Evolutionary conservation across 2,888 invertebrate species (phyloP).

Genomic region (Leptothorax acervorum): DNA sequence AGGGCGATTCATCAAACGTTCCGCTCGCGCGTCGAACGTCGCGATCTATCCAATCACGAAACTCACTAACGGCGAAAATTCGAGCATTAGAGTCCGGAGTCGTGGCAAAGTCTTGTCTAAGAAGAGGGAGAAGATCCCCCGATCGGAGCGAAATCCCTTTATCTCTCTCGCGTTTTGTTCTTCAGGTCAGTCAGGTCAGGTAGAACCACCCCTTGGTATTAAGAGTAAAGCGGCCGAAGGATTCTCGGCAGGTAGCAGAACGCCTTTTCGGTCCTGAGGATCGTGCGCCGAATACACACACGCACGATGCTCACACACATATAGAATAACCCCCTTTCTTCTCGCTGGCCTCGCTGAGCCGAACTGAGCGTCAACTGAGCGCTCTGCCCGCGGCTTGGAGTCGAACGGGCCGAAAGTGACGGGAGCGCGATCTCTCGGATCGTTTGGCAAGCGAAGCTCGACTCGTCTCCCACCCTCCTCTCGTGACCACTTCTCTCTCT

Average conservation of each 20-base stretch:
- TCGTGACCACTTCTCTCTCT: conserved; percentile 51
- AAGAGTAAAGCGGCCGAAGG: neutral
- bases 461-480: conserved; percentile 73
- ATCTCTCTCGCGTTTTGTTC: neutral
- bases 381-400: conserved; percentile 86
- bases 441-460: conserved; percentile 78
- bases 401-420: conserved; percentile 80
- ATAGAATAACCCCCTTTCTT: conserved; percentile 82
- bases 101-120: conserved; percentile 17
- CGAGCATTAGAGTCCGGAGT: neutral
- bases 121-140: conserved; percentile 55
- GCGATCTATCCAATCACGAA: conserved; percentile 12
- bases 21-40: conserved; percentile 14
- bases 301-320: conserved; percentile 73
- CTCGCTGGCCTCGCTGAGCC: conserved; percentile 85
- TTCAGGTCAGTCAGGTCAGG: conserved; percentile 33
- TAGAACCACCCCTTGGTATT: conserved; percentile 38
- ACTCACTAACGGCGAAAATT: neutral
- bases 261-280: conserved; percentile 31
- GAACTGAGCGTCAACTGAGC: conserved; percentile 87
- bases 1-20: conserved; percentile 20
- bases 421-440: conserved; percentile 86
- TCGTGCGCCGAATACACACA: conserved; percentile 71
- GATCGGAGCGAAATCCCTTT: conserved; percentile 51
- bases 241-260: conserved; percentile 57